phyloP scores from a whole-genome alignment of 2,113 vertebrate genomes.

The Ptilonorhynchus violaceus region DNA sequence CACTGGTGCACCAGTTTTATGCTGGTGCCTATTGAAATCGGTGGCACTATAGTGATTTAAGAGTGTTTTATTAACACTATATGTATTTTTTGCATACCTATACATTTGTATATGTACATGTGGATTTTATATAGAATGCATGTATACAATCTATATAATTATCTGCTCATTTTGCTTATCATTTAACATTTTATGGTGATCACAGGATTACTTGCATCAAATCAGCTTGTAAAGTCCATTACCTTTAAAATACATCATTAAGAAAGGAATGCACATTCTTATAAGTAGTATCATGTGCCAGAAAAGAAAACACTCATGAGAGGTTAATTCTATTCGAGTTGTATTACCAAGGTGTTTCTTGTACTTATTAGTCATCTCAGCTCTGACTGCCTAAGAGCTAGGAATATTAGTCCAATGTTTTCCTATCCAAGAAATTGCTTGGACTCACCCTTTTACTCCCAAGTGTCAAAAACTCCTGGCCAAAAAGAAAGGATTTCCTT shows the following conservation, averaged over 20 bases:
- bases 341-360: neutral
- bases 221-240: neutral
- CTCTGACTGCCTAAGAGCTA: neutral
- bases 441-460: neutral
- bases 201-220: neutral
- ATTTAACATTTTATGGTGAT: neutral
- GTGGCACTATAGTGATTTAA: neutral
- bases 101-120: neutral
- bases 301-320: neutral
- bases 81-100: neutral
- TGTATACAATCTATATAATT: neutral
- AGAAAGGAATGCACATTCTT: neutral
- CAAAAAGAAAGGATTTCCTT: neutral
- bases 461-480: neutral
- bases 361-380: neutral
- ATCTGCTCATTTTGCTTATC: neutral
- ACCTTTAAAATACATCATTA: neutral
- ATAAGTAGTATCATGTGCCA: neutral
- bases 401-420: neutral
- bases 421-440: neutral
- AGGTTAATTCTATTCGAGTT: neutral
- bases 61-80: neutral
- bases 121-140: neutral
- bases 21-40: neutral
- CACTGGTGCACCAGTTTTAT: neutral